Percentiles rank a stretch among this genome's conserved stretches.
Evolutionary conservation across 1,140 invertebrate genomes (phyloP).

Genomic region (Melitaea cinxia): DNA sequence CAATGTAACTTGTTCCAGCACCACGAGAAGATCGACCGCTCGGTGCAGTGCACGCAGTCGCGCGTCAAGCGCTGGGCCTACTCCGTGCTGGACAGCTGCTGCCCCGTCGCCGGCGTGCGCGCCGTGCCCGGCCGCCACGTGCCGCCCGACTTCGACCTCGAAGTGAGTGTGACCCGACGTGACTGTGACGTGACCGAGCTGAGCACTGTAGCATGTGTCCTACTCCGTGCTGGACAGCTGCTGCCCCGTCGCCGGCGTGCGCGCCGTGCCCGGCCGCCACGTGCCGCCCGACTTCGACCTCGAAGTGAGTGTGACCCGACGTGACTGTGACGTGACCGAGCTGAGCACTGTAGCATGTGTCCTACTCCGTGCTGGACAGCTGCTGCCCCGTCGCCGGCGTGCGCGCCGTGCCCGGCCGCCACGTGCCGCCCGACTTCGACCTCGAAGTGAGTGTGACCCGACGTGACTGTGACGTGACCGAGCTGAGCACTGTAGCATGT

Average conservation of each 20-base stretch:
- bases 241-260: conserved; percentile 74
- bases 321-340: neutral
- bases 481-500: no score
- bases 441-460: conserved; percentile 44
- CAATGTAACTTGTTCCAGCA: conserved; percentile 60
- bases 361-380: conserved; percentile 81
- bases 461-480: neutral
- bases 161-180: conserved; percentile 38
- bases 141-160: conserved; percentile 61
- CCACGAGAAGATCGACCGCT: conserved; percentile 73
- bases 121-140: conserved; percentile 76
- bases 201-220: neutral
- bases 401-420: conserved; percentile 66
- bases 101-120: conserved; percentile 67
- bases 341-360: no score
- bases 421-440: conserved; percentile 71
- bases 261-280: conserved; percentile 74
- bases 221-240: conserved; percentile 82
- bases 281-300: conserved; percentile 65
- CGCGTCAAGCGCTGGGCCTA: conserved; percentile 81
- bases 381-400: conserved; percentile 79
- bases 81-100: conserved; percentile 82
- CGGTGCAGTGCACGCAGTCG: conserved; percentile 79
- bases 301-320: conserved; percentile 38
- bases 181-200: neutral